A percentile compares a stretch with the other conserved stretches of the same genome.
These are phyloP conservation scores for Lampris incognitus DNA, from an alignment of 2,113 vertebrate species.

Conservation along the genomic window DNA sequence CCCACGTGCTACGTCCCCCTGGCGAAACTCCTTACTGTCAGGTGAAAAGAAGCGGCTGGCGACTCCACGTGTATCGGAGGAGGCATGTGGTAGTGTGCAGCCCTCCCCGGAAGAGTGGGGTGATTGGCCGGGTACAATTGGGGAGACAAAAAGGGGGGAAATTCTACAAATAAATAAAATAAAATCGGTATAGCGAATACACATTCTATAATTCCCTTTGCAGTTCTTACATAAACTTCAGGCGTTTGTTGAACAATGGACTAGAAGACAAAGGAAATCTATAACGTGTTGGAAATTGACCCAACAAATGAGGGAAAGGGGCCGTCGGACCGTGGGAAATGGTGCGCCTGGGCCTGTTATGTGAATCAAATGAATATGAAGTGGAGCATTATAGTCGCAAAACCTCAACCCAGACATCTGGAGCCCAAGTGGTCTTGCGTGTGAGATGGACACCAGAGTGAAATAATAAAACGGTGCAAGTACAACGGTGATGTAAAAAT, in stretches of 20 bases:
- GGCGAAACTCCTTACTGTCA: too few species aligned
- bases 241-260: too few species aligned
- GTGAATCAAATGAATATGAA: conserved; percentile 45
- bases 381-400: conserved; percentile 50
- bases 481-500: neutral
- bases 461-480: conserved; percentile 45
- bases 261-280: neutral
- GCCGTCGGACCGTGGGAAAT: conserved; percentile 20
- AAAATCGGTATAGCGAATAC: too few species aligned
- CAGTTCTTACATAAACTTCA: too few species aligned
- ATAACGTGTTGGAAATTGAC: neutral
- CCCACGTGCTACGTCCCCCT: too few species aligned
- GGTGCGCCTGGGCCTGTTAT: conserved; percentile 22
- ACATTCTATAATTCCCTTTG: neutral
- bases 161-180: too few species aligned
- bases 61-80: too few species aligned
- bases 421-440: conserved; percentile 41
- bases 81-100: too few species aligned
- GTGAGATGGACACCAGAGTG: conserved; percentile 21
- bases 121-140: too few species aligned
- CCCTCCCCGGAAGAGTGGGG: too few species aligned
- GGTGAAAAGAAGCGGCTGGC: too few species aligned
- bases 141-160: too few species aligned
- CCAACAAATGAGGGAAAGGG: neutral
- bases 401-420: conserved; percentile 64